Evolutionary conservation across 2,888 invertebrate species (phyloP).

Genomic region (Athalia circularis): DNA sequence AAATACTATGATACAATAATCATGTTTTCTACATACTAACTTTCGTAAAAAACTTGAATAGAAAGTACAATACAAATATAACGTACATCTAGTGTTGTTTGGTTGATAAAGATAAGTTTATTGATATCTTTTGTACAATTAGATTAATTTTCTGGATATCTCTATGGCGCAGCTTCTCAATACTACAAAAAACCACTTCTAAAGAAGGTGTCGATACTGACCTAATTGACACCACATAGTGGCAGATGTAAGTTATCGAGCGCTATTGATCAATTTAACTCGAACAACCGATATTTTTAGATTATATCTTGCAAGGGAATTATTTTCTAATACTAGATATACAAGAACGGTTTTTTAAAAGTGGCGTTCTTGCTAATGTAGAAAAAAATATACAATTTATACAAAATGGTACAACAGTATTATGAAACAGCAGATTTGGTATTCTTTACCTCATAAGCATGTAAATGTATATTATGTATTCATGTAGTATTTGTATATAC

Average conservation of each 20-base stretch:
- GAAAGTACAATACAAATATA: neutral
- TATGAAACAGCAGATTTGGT: conserved; percentile 23
- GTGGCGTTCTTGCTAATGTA: conserved; percentile 3
- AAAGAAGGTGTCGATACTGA: too few species aligned
- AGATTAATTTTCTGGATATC: too few species aligned
- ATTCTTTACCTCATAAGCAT: conserved; percentile 12
- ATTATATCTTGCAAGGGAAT: neutral
- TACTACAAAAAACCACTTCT: too few species aligned
- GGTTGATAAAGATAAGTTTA: too few species aligned
- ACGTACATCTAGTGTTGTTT: neutral
- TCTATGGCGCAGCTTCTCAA: too few species aligned
- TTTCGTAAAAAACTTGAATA: neutral
- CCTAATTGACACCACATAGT: too few species aligned
- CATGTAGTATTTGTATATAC: neutral
- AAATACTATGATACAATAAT: conserved; percentile 24
- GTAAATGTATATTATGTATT: neutral
- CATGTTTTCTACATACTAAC: neutral
- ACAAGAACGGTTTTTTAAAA: neutral
- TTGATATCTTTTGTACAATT: too few species aligned
- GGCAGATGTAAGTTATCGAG: too few species aligned
- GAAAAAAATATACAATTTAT: conserved; percentile 37
- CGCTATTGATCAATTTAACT: neutral
- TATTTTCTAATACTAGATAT: neutral
- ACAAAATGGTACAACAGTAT: conserved; percentile 27
- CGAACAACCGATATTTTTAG: neutral